These are phyloP conservation scores for Bolborhynchus lineola DNA, from an alignment of 2,113 vertebrate genomes.

Conservation along the genomic window DNA sequence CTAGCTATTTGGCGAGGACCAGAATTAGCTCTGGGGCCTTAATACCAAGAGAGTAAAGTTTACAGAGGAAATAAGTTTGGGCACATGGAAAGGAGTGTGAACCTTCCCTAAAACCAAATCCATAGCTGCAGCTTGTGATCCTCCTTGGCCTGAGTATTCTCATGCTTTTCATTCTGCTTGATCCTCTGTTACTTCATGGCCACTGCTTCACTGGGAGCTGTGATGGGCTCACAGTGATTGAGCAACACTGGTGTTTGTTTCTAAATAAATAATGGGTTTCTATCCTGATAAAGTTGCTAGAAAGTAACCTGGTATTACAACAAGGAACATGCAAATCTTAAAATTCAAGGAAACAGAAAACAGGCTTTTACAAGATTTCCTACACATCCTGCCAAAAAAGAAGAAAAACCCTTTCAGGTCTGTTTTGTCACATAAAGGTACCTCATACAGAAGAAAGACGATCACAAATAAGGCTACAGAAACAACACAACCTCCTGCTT, in stretches of 20 bases:
- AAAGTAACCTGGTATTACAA: neutral
- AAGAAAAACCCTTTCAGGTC: neutral
- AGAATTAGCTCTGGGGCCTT: neutral
- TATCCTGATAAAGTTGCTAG: neutral
- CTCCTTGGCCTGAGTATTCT: neutral
- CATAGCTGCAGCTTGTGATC: neutral
- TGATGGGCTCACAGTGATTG: accelerated
- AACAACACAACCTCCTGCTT: neutral
- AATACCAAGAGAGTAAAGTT: neutral
- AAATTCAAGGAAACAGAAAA: neutral
- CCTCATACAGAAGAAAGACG: neutral
- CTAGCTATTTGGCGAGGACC: neutral
- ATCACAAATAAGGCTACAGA: neutral
- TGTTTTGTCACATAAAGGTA: neutral
- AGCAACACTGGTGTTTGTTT: neutral
- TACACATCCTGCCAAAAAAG: neutral
- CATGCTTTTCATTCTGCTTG: neutral
- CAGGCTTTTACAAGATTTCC: neutral
- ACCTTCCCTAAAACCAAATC: neutral
- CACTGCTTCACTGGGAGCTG: accelerated
- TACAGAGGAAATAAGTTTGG: neutral
- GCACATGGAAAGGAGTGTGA: neutral
- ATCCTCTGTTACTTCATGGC: neutral
- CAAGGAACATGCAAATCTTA: neutral
- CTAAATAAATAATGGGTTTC: constrained; percentile 34